A percentile compares a stretch with the other conserved stretches of the same genome.
Conservation (phyloP, 2,888 invertebrate genomes). For the Trichogramma dendrolimi region DNA sequence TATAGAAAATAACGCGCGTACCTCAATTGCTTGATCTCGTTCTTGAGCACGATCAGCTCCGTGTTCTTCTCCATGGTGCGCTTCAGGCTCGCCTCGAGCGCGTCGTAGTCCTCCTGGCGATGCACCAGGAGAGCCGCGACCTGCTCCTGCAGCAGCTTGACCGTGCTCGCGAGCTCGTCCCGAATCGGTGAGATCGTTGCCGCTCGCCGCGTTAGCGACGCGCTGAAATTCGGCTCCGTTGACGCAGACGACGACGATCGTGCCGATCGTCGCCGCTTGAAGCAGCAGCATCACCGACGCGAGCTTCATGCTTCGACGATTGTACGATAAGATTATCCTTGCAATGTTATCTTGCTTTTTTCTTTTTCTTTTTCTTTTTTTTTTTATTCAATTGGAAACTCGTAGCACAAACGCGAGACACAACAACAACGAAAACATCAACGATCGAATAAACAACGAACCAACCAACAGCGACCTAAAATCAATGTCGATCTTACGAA, state of each 20-base stretch:
- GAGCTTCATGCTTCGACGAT: not conserved
- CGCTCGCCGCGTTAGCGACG: not conserved
- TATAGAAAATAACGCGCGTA: conserved; percentile 39
- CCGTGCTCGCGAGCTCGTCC: conserved; percentile 49
- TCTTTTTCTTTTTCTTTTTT: no score
- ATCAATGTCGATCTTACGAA: no score
- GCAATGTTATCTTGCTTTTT: no score
- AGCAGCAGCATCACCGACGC: not conserved
- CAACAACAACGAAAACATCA: no score
- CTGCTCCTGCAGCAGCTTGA: conserved; percentile 56
- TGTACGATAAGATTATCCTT: no score
- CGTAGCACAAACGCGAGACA: no score
- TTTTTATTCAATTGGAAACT: no score
- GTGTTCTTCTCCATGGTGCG: conserved; percentile 55
- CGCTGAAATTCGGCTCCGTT: no score
- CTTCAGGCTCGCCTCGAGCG: conserved; percentile 56
- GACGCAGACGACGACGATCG: not conserved
- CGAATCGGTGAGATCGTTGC: no score
- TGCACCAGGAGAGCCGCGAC: conserved; percentile 55
- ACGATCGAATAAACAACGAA: no score
- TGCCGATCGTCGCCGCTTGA: not conserved
- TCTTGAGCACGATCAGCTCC: conserved; percentile 54
- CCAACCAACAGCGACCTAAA: no score
- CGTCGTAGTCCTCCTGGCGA: conserved; percentile 56
- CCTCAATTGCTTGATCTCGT: conserved; percentile 56